A percentile compares a stretch with the other conserved stretches of the same genome.
Conservation (phyloP, 1,140 invertebrate genomes). For the Drosophila ambigua region DNA sequence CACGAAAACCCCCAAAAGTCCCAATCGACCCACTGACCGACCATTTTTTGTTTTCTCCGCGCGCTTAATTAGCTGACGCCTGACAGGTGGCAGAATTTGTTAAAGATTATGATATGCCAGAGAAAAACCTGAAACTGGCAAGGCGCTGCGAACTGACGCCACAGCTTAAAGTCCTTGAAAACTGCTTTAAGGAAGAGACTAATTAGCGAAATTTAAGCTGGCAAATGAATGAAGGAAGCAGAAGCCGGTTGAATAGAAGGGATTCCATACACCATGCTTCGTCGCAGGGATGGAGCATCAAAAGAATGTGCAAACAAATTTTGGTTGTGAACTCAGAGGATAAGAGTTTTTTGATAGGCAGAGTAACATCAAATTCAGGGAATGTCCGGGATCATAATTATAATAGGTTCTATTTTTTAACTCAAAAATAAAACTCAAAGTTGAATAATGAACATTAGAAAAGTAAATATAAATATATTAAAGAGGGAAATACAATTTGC, state of each 20-base stretch:
- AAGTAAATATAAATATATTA: too few species aligned
- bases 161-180: constrained; percentile 2
- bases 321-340: too few species aligned
- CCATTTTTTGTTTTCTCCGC: constrained; percentile 31
- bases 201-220: constrained; percentile 26
- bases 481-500: too few species aligned
- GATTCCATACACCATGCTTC: too few species aligned
- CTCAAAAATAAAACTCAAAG: too few species aligned
- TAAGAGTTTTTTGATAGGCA: too few species aligned
- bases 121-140: not conserved
- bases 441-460: too few species aligned
- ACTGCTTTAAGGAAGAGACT: constrained; percentile 11
- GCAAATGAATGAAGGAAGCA: not conserved
- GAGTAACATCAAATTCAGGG: too few species aligned
- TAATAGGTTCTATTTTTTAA: too few species aligned
- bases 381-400: too few species aligned
- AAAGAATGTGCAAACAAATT: too few species aligned
- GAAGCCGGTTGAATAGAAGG: not conserved
- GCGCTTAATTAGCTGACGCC: constrained; percentile 58
- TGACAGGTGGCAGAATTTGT: constrained; percentile 33
- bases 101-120: constrained; percentile 45
- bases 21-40: constrained; percentile 34
- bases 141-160: too few species aligned
- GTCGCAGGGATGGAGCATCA: not conserved
- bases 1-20: constrained; percentile 2